These are phyloP conservation scores for Diprion similis DNA, from an alignment of 1,140 invertebrate genomes.

Conservation along the genomic window DNA sequence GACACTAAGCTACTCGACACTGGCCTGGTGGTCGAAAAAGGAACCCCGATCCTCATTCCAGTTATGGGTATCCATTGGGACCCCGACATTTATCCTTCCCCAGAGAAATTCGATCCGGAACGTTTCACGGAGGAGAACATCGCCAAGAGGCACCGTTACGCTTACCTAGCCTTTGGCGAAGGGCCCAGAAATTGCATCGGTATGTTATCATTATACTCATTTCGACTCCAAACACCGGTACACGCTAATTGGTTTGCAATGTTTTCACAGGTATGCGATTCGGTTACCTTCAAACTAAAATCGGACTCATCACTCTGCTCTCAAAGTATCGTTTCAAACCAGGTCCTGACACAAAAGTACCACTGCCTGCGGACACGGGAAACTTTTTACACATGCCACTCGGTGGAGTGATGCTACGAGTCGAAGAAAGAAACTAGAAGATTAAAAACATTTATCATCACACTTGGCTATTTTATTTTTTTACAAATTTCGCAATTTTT, in stretches of 20 bases:
- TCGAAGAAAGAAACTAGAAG: constrained; percentile 17
- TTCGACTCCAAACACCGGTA: not conserved
- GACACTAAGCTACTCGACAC: constrained; percentile 61
- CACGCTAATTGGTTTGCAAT: not conserved
- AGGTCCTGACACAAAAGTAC: constrained; percentile 43
- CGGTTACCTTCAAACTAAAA: constrained; percentile 57
- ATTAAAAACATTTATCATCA: too few relatives aligned
- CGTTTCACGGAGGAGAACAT: constrained; percentile 62
- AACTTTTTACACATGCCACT: constrained; percentile 54
- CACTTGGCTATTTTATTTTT: too few relatives aligned
- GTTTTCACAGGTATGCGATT: constrained; percentile 52
- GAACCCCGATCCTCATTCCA: constrained; percentile 61
- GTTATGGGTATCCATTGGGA: constrained; percentile 68
- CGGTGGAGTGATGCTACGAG: constrained; percentile 46
- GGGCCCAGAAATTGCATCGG: constrained; percentile 67
- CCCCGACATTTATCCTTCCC: constrained; percentile 67
- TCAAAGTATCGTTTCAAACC: constrained; percentile 26
- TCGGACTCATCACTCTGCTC: constrained; percentile 45
- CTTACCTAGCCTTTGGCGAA: constrained; percentile 60
- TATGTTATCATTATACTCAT: constrained; percentile 35
- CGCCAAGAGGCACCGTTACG: constrained; percentile 45
- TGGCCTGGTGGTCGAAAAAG: constrained; percentile 54
- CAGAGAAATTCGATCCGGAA: constrained; percentile 72
- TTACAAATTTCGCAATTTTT: too few relatives aligned
- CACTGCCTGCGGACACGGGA: constrained; percentile 42